These are phyloP conservation scores for Ylistrum balloti DNA, from an alignment of 1,140 invertebrate genomes.

Conservation along the genomic window DNA sequence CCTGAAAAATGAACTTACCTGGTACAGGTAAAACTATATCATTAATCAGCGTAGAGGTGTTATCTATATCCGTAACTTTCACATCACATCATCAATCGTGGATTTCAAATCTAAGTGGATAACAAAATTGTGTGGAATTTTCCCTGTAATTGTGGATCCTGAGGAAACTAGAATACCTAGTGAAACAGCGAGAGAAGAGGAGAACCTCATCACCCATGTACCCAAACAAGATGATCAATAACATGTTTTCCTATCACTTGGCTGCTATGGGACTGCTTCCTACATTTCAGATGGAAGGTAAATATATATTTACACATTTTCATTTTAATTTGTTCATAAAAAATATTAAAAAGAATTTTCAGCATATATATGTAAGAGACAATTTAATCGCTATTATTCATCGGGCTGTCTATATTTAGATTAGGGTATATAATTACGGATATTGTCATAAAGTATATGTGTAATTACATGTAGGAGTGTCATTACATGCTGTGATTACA, in stretches of 20 bases:
- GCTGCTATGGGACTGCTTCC: conserved; percentile 73
- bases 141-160: not conserved
- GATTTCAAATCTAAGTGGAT: not conserved
- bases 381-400: not conserved
- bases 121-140: not conserved
- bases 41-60: conserved; percentile 20
- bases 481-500: not conserved
- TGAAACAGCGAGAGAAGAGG: not conserved
- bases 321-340: too few species aligned
- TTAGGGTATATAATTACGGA: not conserved
- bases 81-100: not conserved
- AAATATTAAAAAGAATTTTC: not conserved
- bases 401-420: too few species aligned
- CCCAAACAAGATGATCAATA: conserved; percentile 68
- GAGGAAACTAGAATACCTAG: not conserved
- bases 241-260: conserved; percentile 75
- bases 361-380: not conserved
- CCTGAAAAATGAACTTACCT: conserved; percentile 25
- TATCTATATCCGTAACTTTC: not conserved
- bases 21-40: conserved; percentile 44
- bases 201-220: conserved; percentile 44
- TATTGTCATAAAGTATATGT: not conserved
- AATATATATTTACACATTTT: not conserved
- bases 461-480: too few species aligned
- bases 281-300: conserved; percentile 75